Base-by-base conservation (phyloP, 2,888 invertebrate genomes). In the Apamea crenata region DNA sequence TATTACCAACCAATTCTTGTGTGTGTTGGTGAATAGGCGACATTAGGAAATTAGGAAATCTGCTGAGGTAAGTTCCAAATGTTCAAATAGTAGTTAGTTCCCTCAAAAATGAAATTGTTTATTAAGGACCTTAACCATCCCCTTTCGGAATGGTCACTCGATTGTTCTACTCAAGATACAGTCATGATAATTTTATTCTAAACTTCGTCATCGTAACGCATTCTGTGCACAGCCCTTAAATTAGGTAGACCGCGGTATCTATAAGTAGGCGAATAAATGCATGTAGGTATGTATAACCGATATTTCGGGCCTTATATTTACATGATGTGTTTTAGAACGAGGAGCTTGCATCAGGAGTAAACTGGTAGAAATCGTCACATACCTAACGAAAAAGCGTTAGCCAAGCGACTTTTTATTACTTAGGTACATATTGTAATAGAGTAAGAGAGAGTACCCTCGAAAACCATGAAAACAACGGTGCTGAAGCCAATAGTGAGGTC, bases 31-130 rank as follows among this genome's bases (percentile, higher is more conserved):
- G 18, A 53, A 32, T 65, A 25, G 14, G 10, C 0, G 25, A 63
- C 44, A 18, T 25, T 69, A 32, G n/a, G 18, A 63, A 53, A 18
- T 25, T 69, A 32, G n/a, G 18, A 44, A 65, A n/a, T 16, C 25
- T 81, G 18, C 14, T 53, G 0, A 61, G 69, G 78, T 70, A 50
- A 65, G 59, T 59, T 56, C 2, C 14, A 32, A 36, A 71, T 36
- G 3, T 25, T 36, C 6, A 32, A 21, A 65, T 18, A 29, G n/a
- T 36, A 21, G 7, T 69, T 21, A 29, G n/a, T 53, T 56, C 16
- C 12, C 4, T 67, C 18, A 36, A 21, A 68, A 29, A 29, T 10
- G 21, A 7, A 21, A 21, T 50, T 21, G 7, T 21, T 21, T 18
- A 21, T 21, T 36, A 36, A 25, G 21, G 44, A 61, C 4, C 2